Percentiles rank a stretch among this genome's conserved stretches.
phyloP scores from a whole-genome alignment of 2,113 vertebrate species.

The Eolophus roseicapilla region DNA sequence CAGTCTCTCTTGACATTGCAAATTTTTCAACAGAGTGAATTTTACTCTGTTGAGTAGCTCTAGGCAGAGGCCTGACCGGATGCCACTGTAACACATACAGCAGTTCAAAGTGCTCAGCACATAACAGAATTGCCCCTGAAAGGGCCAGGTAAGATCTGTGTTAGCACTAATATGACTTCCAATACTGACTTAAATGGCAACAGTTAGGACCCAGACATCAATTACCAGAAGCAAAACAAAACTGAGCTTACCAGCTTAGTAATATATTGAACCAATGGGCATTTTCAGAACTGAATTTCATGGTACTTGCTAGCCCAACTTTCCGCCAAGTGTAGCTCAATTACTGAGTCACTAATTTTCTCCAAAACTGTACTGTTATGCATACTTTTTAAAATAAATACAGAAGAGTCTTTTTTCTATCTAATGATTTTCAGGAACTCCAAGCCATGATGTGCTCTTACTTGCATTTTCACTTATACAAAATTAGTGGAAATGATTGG shows the following conservation, averaged over 20 bases:
- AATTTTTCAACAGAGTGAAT: neutral
- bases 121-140: rapidly evolving
- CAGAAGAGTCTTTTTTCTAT: neutral
- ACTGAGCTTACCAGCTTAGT: neutral
- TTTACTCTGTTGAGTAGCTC: neutral
- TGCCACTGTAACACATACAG: neutral
- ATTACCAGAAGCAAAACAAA: neutral
- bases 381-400: neutral
- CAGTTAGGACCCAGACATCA: neutral
- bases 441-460: neutral
- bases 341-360: neutral
- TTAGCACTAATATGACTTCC: neutral
- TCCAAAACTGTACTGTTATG: neutral
- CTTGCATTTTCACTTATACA: neutral
- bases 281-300: neutral
- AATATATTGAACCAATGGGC: neutral
- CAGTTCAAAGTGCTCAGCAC: neutral
- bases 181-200: neutral
- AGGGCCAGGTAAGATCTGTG: neutral
- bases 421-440: neutral
- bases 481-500: neutral
- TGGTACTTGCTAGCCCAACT: neutral
- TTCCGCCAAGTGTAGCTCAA: neutral
- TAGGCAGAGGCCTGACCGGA: neutral
- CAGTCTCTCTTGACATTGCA: neutral